phyloP scores from a whole-genome alignment of 1,140 invertebrate species.

The Amphibalanus amphitrite region DNA sequence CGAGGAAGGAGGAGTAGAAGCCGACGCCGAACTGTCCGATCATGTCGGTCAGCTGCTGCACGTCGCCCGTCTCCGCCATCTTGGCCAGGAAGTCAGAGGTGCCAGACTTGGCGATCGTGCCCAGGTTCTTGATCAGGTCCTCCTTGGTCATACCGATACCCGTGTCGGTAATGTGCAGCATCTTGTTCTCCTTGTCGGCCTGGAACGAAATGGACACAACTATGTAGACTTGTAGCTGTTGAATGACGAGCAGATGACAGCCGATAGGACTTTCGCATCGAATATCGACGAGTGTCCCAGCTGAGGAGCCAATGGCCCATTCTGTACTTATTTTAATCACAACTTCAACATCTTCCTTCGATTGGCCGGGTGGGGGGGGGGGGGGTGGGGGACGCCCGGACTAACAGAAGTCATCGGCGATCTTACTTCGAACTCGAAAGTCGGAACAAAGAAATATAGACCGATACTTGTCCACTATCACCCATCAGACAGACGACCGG shows the following conservation, averaged over 20 bases:
- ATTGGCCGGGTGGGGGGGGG: background rate
- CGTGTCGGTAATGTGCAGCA: constrained; percentile 87
- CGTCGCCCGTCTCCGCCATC: constrained; percentile 42
- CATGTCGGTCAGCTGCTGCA: constrained; percentile 58
- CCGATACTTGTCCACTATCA: too few relatives aligned
- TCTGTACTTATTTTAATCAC: background rate
- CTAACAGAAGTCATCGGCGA: too few relatives aligned
- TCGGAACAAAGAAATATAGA: too few relatives aligned
- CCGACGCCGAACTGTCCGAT: constrained; percentile 95
- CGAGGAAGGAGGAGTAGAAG: constrained; percentile 90
- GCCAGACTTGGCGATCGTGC: constrained; percentile 98
- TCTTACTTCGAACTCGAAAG: too few relatives aligned
- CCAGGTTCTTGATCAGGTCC: constrained; percentile 89
- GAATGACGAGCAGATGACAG: background rate
- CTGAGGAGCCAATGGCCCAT: background rate
- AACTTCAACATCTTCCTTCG: background rate
- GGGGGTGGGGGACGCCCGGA: background rate
- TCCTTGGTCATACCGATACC: constrained; percentile 96
- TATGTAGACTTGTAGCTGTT: background rate
- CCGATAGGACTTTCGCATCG: background rate
- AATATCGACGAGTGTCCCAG: background rate
- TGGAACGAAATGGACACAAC: constrained; percentile 19
- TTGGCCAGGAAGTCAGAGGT: constrained; percentile 95
- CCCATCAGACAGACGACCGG: too few relatives aligned
- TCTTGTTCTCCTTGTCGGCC: constrained; percentile 86